Evolutionary conservation across 2,797 vertebrate genomes (phyloP).

Genomic region (Characodon lateralis): DNA sequence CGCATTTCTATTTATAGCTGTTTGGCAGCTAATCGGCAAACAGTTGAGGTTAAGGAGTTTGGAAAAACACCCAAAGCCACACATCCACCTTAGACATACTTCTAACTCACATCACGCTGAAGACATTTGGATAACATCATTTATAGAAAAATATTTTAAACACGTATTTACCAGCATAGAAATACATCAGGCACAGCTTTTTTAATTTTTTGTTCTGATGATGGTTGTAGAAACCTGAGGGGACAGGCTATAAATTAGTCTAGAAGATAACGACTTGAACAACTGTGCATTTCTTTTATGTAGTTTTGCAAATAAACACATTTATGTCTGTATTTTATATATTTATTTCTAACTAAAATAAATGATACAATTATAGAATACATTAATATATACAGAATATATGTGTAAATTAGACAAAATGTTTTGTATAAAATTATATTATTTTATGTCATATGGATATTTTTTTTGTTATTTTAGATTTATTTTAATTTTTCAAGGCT

Average conservation of each 20-base stretch:
- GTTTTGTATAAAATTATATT: not conserved
- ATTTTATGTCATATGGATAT: not conserved
- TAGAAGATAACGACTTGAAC: not conserved
- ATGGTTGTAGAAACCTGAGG: conserved; percentile 48
- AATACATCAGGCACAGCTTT: not conserved
- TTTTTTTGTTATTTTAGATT: not conserved
- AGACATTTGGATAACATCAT: not conserved
- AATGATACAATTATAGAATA: not conserved
- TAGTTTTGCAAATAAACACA: not conserved
- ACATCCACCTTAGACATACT: conserved; percentile 1
- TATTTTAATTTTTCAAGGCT: not conserved
- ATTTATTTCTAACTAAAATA: not conserved
- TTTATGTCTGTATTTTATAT: not conserved
- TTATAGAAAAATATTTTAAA: not conserved
- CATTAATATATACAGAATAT: not conserved
- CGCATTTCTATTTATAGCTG: conserved; percentile 23
- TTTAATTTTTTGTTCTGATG: conserved; percentile 31
- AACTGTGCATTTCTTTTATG: not conserved
- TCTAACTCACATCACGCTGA: not conserved
- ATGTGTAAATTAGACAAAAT: not conserved
- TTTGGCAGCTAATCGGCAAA: conserved; percentile 7
- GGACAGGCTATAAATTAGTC: conserved; percentile 9
- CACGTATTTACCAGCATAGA: not conserved
- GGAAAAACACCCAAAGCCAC: not conserved
- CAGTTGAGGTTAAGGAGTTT: conserved; percentile 8